Percentiles rank a stretch among this genome's conserved stretches.
phyloP scores from a whole-genome alignment of 2,888 invertebrate species.

The Dorcus parallelipipedus region DNA sequence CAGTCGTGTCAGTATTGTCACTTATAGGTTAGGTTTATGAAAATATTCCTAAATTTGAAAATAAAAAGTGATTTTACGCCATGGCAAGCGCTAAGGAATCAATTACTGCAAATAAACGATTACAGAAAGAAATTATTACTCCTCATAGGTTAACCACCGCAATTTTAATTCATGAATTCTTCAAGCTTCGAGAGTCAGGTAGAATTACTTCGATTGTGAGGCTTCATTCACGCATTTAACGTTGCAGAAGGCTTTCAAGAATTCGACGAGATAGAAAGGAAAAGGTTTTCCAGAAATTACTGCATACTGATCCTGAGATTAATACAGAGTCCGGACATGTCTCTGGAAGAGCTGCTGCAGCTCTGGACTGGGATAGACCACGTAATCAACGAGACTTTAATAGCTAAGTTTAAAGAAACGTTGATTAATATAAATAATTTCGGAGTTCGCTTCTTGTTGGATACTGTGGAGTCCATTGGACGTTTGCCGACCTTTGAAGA shows the following conservation, averaged over 20 bases:
- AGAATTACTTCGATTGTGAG: conserved; percentile 17
- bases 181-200: conserved; percentile 59
- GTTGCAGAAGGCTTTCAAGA: conserved; percentile 49
- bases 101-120: background rate
- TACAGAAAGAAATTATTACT: conserved; percentile 59
- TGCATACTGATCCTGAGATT: conserved; percentile 76
- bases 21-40: too few species aligned
- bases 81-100: background rate
- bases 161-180: conserved; percentile 72
- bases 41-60: too few species aligned
- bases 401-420: conserved; percentile 33
- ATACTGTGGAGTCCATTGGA: conserved; percentile 36
- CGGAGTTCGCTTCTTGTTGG: conserved; percentile 46
- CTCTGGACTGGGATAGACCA: conserved; percentile 53
- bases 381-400: conserved; percentile 10
- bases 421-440: conserved; percentile 58
- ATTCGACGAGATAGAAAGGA: conserved; percentile 41
- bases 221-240: background rate
- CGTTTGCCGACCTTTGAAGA: conserved; percentile 24
- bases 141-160: conserved; percentile 78
- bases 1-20: too few species aligned
- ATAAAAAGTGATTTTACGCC: too few species aligned
- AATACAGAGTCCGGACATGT: conserved; percentile 79
- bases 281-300: conserved; percentile 59
- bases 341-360: conserved; percentile 63